phyloP scores from a whole-genome alignment of 2,113 vertebrate species.

The Stegastes partitus region DNA sequence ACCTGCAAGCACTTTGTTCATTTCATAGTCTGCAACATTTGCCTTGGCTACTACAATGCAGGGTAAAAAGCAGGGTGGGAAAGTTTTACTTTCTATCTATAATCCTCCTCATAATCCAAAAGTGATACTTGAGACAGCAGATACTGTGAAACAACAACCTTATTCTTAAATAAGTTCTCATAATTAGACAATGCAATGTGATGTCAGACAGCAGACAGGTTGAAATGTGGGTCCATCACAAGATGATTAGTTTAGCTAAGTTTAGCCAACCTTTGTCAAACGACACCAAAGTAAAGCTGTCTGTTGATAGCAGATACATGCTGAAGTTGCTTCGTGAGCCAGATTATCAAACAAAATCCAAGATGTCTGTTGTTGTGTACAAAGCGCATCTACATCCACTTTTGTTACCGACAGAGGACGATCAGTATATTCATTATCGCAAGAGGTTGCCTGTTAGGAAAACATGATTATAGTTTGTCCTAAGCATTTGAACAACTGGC shows the following conservation, averaged over 20 bases:
- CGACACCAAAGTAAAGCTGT: not conserved
- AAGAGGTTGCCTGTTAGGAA: not conserved
- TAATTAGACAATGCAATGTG: not conserved
- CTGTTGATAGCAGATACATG: no score
- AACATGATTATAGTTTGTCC: not conserved
- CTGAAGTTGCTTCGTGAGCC: no score
- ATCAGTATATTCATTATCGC: not conserved
- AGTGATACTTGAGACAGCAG: constrained; percentile 19
- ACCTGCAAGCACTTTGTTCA: constrained; percentile 31
- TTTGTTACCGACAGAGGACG: not conserved
- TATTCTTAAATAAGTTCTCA: not conserved
- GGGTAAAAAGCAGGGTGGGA: not conserved
- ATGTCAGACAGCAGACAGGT: not conserved
- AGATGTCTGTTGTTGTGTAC: not conserved
- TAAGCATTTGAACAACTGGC: not conserved
- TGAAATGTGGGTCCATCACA: not conserved
- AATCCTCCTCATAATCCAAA: constrained; percentile 9
- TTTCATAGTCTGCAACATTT: constrained; percentile 12
- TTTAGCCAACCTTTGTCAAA: not conserved
- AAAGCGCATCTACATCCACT: not conserved
- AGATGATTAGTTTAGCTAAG: not conserved
- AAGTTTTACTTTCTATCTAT: no score
- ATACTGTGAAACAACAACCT: not conserved
- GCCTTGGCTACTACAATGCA: not conserved
- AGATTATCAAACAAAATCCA: not conserved